Evolutionary conservation across 1,140 invertebrate species (phyloP).

Genomic region (Meloidogyne exigua): DNA sequence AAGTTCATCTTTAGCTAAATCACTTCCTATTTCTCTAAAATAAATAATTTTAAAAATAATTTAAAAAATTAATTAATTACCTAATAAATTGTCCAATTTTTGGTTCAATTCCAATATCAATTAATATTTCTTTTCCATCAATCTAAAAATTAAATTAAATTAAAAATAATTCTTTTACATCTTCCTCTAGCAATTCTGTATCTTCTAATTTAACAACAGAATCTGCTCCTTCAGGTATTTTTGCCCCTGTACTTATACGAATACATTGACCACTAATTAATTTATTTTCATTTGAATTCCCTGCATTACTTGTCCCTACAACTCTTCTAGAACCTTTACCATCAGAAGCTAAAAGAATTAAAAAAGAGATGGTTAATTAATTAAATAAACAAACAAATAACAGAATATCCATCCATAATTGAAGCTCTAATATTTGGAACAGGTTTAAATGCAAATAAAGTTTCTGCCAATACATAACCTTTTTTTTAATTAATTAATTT

Average conservation of each 20-base stretch:
- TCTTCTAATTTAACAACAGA: constrained; percentile 51
- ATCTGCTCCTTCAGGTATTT: constrained; percentile 48
- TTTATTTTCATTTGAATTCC: constrained; percentile 9
- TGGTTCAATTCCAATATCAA: constrained; percentile 36
- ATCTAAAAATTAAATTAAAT: constrained; percentile 28
- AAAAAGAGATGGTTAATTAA: background rate
- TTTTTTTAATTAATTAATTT: background rate
- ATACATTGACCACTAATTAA: constrained; percentile 36
- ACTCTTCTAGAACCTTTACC: constrained; percentile 30
- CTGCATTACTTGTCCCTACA: constrained; percentile 35
- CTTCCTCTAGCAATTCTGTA: constrained; percentile 42
- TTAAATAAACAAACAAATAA: constrained; percentile 39
- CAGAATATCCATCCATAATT: constrained; percentile 55
- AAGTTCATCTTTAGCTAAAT: constrained; percentile 41
- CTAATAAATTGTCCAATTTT: constrained; percentile 45
- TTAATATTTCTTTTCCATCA: constrained; percentile 38
- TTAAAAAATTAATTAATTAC: constrained; percentile 10
- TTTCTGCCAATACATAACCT: constrained; percentile 39
- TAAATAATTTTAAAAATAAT: constrained; percentile 18
- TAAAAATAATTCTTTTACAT: constrained; percentile 23
- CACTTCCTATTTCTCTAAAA: constrained; percentile 47
- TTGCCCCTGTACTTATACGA: constrained; percentile 50
- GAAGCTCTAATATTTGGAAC: constrained; percentile 39
- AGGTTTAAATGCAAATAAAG: constrained; percentile 19
- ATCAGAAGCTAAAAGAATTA: constrained; percentile 38